Base-by-base conservation (phyloP, 1,140 invertebrate genomes). In the Elysia chlorotica region DNA sequence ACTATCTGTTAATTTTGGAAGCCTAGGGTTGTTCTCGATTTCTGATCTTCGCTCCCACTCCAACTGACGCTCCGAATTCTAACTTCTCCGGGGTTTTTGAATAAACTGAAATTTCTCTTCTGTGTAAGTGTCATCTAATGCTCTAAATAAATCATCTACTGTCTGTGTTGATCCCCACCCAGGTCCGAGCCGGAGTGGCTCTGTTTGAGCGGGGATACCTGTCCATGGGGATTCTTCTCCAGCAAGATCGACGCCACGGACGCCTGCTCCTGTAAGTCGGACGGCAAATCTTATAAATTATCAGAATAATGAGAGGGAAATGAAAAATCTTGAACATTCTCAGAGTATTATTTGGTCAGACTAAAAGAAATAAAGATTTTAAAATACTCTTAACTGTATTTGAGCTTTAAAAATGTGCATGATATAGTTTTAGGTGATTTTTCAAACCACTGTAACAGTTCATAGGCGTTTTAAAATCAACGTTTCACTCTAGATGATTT, bases 131-230 rank as follows among this genome's bases (percentile, higher is more conserved):
- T 48, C 10, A n/a, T 48, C 10, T 48, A 48, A 59, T 53, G 17
- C 19, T 41, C 21, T 53, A 17, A 10, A 67, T 41, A 53, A 30
- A 19, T 25, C 5, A 21, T 19, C 0, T n/a, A n/a, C 21, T 61
- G 17, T 23, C 17, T 71, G 14, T 59, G 35, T 59, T 0, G 33
- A 19, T 61, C 23, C 19, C 19, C 4, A n/a, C 36, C n/a, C 38
- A 74, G 73, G 23, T 63, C 61, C 21, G 73, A 74, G 36, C 73
- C 73, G 2, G 66, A 74, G 48, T 74, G 73, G 73, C 28, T 74
- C 17, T 74, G 73, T 37, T 30, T 69, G 33, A 31, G 17, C 25
- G 73, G 73, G 25, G 56, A 48, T 23, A 53, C 37, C n/a, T 74
- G 73, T 37, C 59, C 14, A 2, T 41, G 23, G n/a, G 54, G 56